Base-by-base conservation (phyloP, 2,888 invertebrate genomes). In the Ganaspis brasiliensis region DNA sequence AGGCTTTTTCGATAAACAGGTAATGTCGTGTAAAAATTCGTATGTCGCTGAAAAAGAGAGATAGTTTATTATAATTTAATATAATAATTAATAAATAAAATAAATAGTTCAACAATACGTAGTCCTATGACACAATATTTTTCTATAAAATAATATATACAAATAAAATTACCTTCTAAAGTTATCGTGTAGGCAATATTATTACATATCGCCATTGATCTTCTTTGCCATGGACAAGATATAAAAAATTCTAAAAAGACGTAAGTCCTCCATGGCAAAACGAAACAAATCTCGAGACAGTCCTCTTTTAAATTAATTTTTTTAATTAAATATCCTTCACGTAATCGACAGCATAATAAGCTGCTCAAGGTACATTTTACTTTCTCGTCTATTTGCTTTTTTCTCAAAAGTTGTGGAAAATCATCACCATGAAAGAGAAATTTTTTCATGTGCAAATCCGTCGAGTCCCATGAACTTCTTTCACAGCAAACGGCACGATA, bases 1-100 rank as follows among this genome's bases (percentile, higher is more conserved):
- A 67, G 93, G 93, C 81, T 94, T 94, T 84, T 94, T 94, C 78
- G 93, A 93, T 56, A 93, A 88, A 82, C 95, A 95, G 2, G 94
- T 95, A 73, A 96, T 94, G 86, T 96, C 96, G 86, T 96, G 95
- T 37, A 96, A 91, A 91, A 96, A 95, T 85, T 96, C 95, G 86
- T 96, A 95, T 0, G 94, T 94, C 37, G 95, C 95, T 92, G 85
- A 55, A 91, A 90, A 59, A 61, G 31, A 1, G 31, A 45, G 61
- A 59, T 12, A 37, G n/a, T n/a, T n/a, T n/a, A 72, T 40, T 26
- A 63, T 31, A 55, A 55, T 74, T 14, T 56, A n/a, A n/a, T 37
- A 52, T 45, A n/a, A 61, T 31, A 72, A 6, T 8, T 19, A 56
- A 26, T 14, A 37, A 73, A 73, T 3, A 56, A 35, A 71, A 52